These are phyloP conservation scores for Junco hyemalis DNA, from an alignment of 2,113 vertebrate species.

Conservation along the genomic window DNA sequence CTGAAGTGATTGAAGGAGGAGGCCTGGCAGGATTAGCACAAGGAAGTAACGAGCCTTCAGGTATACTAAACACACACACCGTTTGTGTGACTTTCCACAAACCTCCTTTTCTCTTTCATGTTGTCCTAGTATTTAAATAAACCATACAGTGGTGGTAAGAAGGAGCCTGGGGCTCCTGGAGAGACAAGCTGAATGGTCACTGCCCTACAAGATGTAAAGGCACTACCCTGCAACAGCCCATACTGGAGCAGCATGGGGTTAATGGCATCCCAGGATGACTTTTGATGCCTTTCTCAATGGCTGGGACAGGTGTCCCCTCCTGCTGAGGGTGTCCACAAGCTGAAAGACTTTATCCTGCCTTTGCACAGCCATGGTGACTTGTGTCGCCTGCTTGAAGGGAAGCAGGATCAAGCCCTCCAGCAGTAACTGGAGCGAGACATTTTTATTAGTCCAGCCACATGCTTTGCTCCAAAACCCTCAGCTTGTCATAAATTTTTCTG, in stretches of 20 bases:
- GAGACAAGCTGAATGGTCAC: neutral
- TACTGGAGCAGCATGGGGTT: constrained; percentile 11
- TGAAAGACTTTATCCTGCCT: neutral
- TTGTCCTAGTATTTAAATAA: constrained; percentile 34
- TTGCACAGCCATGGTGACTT: neutral
- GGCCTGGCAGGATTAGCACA: constrained; percentile 44
- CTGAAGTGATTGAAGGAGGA: constrained; percentile 41
- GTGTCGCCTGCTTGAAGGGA: neutral
- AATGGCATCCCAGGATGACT: constrained; percentile 20
- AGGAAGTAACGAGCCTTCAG: constrained; percentile 44
- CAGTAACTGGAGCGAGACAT: neutral
- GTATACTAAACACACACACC: neutral
- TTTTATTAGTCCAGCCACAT: constrained; percentile 15
- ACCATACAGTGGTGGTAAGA: neutral
- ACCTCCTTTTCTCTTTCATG: constrained; percentile 50
- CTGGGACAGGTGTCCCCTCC: constrained; percentile 30
- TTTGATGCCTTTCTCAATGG: constrained; percentile 30
- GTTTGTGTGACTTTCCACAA: constrained; percentile 42
- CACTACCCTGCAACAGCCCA: neutral
- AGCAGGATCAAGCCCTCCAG: neutral
- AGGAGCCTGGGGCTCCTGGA: neutral
- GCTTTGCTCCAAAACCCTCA: neutral
- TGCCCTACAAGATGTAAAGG: neutral
- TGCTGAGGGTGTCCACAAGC: constrained; percentile 22
- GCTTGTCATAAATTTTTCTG: constrained; percentile 34